Base-by-base conservation (phyloP, 2,113 vertebrate species). In the Hydrolagus affinis region DNA sequence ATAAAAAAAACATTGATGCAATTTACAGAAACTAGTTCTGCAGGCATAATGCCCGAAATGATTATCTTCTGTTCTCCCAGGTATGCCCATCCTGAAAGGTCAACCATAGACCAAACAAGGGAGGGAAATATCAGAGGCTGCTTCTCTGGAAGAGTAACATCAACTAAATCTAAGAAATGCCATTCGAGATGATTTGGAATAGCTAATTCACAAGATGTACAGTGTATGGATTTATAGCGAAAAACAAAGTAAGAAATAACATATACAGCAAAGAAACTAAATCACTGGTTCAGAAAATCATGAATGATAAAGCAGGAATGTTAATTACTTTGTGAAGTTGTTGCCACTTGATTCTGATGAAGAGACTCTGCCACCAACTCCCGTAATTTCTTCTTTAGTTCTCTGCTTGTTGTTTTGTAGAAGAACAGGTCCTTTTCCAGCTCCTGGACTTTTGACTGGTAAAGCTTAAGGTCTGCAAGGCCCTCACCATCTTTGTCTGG, bases 351-450 rank as follows among this genome's bases (percentile, higher is more conserved):
- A 1, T 28, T 83, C 87, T 85, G 86, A 1, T 17, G 70, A n/a
- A 71, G 71, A 85, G 91, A 86, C 86, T 92, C 92, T 78, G 87
- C 88, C 28, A 88, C 80, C 59, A 94, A 57, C 28, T 91, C 91
- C 85, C 91, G 94, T 85, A 97, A 86, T 89, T 96, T 96, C 90
- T 94, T 96, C 89, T 94, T 96, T 86, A 97, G 91, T 69, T 96
- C 94, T 71, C 95, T 93, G 85, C 92, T 95, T n/a, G 91, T 95
- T 92, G 93, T 96, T 92, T 97, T 97, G 89, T 97, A 97, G 91
- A 95, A 97, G 89, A 95, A 95, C 86, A 97, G 92, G 69, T 98
- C 95, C 89, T 94, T 97, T 91, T 97, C 95, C 87, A 97, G 88
- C 87, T 94, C 91, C 87, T 96, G 94, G 30, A 96, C 88, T 91